phyloP scores from a whole-genome alignment of 2,797 vertebrate species.

The Arremon aurantiirostris region DNA sequence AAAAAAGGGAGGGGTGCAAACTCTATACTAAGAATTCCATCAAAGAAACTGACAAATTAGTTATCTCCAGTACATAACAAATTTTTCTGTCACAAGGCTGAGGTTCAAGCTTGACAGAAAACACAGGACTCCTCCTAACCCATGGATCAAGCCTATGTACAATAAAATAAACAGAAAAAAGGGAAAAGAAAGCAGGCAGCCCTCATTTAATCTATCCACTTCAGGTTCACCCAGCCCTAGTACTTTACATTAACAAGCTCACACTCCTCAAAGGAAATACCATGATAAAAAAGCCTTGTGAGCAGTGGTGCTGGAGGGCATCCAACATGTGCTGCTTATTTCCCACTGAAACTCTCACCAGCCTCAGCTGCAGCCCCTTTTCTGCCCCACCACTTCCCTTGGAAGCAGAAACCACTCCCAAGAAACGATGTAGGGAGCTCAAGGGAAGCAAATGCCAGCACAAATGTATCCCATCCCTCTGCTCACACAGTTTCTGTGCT shows the following conservation, averaged over 20 bases:
- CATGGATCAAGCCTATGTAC: not conserved
- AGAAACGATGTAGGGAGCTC: not conserved
- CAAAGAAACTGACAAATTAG: constrained; percentile 28
- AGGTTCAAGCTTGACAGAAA: not conserved
- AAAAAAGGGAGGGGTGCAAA: not conserved
- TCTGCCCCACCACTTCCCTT: not conserved
- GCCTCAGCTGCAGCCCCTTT: not conserved
- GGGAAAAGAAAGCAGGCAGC: not conserved
- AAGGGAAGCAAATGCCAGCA: not conserved
- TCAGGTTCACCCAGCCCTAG: not conserved
- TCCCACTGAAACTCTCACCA: not conserved
- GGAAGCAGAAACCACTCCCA: not conserved
- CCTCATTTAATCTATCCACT: not conserved
- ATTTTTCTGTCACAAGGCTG: not conserved
- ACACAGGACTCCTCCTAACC: not conserved
- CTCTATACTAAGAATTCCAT: not conserved
- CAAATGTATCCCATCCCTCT: not conserved
- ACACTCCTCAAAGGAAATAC: not conserved
- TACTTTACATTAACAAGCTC: not conserved
- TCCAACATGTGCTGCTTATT: not conserved
- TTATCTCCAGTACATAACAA: not conserved
- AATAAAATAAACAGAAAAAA: not conserved
- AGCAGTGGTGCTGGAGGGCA: not conserved
- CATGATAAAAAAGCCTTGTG: not conserved
- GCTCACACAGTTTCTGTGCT: not conserved